Evolutionary conservation across 2,113 vertebrate genomes (phyloP).

Genomic region (Thymallus thymallus): DNA sequence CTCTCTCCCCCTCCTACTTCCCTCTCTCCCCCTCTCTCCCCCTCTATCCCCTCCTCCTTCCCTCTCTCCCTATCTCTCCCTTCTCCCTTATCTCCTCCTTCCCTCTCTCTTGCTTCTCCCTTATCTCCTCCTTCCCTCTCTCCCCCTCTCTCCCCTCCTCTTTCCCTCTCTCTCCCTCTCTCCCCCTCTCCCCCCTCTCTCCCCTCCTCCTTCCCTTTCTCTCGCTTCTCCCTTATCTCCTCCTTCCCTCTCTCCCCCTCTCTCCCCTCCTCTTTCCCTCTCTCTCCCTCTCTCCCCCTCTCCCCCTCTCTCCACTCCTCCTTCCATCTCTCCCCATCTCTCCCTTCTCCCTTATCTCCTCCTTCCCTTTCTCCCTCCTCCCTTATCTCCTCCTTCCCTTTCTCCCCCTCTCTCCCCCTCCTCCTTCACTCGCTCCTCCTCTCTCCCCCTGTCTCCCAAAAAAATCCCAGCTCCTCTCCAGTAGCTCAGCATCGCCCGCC

Average conservation of each 20-base stretch:
- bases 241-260: constrained; percentile 45
- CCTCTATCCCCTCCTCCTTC: no score
- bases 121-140: not conserved
- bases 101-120: not conserved
- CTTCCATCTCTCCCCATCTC: constrained; percentile 38
- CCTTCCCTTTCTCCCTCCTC: constrained; percentile 52
- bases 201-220: constrained; percentile 46
- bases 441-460: constrained; percentile 47
- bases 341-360: constrained; percentile 55
- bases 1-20: no score
- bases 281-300: not conserved
- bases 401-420: constrained; percentile 76
- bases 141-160: not conserved
- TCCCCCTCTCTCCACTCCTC: not conserved
- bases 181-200: constrained; percentile 21
- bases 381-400: constrained; percentile 48
- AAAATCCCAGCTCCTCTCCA: no score
- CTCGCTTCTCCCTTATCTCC: constrained; percentile 10
- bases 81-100: no score
- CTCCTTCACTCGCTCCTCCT: constrained; percentile 84
- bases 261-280: not conserved
- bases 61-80: no score
- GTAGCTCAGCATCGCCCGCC: no score
- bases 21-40: no score
- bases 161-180: constrained; percentile 43